phyloP scores from a whole-genome alignment of 2,797 vertebrate genomes.

The Ambastaia sidthimunki region DNA sequence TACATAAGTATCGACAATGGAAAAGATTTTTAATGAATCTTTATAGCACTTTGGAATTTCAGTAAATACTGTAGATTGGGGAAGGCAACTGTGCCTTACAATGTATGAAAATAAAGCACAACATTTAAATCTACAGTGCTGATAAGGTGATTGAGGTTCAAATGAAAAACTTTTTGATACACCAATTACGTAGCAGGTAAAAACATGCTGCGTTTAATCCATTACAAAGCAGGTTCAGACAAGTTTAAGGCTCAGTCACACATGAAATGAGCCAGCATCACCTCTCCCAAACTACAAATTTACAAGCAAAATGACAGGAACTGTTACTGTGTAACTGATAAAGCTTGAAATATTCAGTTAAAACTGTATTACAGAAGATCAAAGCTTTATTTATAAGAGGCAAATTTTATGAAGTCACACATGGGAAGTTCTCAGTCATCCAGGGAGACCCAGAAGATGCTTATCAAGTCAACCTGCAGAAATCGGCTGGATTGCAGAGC shows the following conservation, averaged over 20 bases:
- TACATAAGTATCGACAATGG: background rate
- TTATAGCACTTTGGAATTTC: background rate
- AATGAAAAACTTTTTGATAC: conserved; percentile 27
- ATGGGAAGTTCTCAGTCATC: conserved; percentile 72
- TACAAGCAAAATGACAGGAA: conserved; percentile 52
- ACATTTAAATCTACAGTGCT: background rate
- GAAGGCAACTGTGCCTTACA: background rate
- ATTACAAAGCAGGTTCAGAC: conserved; percentile 90
- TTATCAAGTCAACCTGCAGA: conserved; percentile 80
- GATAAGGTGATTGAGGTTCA: conserved; percentile 5
- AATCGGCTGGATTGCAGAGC: conserved; percentile 77
- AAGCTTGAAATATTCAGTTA: conserved; percentile 76
- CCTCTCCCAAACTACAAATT: conserved; percentile 48
- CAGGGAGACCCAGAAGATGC: conserved; percentile 77
- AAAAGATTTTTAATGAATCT: background rate
- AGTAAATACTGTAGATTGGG: background rate
- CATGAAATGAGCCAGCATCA: conserved; percentile 71
- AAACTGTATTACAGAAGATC: conserved; percentile 75
- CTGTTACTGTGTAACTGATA: conserved; percentile 75
- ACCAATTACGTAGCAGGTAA: conserved; percentile 48
- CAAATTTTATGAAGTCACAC: conserved; percentile 75
- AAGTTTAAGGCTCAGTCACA: conserved; percentile 79
- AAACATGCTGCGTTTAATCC: conserved; percentile 85
- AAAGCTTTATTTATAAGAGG: conserved; percentile 78
- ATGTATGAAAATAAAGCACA: background rate